Evolutionary conservation across 2,113 vertebrate species (phyloP).

Genomic region (Mellivora capensis): DNA sequence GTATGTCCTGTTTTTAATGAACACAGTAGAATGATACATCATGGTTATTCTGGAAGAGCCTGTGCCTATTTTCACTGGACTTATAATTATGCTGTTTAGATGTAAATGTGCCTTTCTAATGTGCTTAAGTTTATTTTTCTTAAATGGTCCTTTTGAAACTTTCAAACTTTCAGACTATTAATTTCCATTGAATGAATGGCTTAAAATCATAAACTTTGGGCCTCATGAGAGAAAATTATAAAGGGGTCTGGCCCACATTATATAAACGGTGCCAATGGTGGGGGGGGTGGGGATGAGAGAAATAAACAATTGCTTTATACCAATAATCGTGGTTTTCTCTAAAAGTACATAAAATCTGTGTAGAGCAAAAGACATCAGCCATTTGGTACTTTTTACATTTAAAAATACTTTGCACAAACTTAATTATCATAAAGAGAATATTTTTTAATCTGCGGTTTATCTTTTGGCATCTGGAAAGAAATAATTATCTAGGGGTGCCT

Average conservation of each 20-base stretch:
- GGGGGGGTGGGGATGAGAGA: not conserved
- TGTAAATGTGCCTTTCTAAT: constrained; percentile 55
- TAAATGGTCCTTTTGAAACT: constrained; percentile 21
- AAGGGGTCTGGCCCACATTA: not conserved
- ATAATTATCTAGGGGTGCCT: not conserved
- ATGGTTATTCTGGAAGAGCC: not conserved
- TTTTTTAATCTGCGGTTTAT: constrained; percentile 2
- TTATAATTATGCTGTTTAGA: constrained; percentile 61
- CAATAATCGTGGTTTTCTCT: not conserved
- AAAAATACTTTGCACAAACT: not conserved
- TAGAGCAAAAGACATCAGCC: not conserved
- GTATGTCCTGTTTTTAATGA: not conserved
- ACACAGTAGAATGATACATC: not conserved
- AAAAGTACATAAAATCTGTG: constrained; percentile 8
- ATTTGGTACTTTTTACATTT: not conserved
- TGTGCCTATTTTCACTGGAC: not conserved
- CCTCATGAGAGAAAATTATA: constrained; percentile 30
- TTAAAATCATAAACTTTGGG: constrained; percentile 46
- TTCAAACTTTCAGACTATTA: constrained; percentile 39
- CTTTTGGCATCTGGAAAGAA: constrained; percentile 37
- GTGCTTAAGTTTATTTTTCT: constrained; percentile 35
- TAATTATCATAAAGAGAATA: constrained; percentile 9
- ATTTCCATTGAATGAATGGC: constrained; percentile 45
- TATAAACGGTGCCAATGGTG: not conserved
- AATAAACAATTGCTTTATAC: not conserved